Evolutionary conservation across 2,888 invertebrate genomes (phyloP).

Genomic region (Pterostichus madidus): DNA sequence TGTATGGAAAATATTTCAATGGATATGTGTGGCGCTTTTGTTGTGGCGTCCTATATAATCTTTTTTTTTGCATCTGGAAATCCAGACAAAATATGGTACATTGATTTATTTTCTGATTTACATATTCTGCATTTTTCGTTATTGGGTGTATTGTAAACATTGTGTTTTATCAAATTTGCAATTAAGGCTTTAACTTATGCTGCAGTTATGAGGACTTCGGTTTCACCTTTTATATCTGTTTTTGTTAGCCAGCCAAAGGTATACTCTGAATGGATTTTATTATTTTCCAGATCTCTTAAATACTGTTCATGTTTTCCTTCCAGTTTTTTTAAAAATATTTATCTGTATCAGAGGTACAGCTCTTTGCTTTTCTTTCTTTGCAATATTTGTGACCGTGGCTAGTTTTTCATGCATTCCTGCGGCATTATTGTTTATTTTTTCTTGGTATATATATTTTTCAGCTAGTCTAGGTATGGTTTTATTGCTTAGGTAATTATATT

Average conservation of each 20-base stretch:
- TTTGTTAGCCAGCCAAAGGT: slow-evolving; percentile 61
- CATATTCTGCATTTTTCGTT: slow-evolving; percentile 68
- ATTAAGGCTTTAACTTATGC: slow-evolving; percentile 67
- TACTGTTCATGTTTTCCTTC: slow-evolving; percentile 67
- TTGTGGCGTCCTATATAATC: slow-evolving; percentile 68
- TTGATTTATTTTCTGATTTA: slow-evolving; percentile 59
- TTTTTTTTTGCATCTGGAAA: slow-evolving; percentile 58
- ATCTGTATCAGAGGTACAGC: slow-evolving; percentile 1
- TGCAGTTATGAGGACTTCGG: slow-evolving; percentile 67
- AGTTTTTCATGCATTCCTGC: neutral
- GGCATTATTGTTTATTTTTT: slow-evolving; percentile 6
- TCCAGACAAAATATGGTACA: slow-evolving; percentile 64
- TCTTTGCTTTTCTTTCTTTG: neutral
- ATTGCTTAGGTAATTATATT: neutral
- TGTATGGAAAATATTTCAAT: slow-evolving; percentile 27
- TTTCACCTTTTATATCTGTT: slow-evolving; percentile 67
- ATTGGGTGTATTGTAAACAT: slow-evolving; percentile 54
- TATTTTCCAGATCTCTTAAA: slow-evolving; percentile 34
- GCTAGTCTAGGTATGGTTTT: neutral
- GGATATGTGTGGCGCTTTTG: slow-evolving; percentile 64
- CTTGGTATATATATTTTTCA: neutral
- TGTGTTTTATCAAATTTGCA: slow-evolving; percentile 64
- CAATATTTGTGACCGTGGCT: neutral
- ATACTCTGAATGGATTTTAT: slow-evolving; percentile 33
- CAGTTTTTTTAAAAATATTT: too few relatives aligned